phyloP scores from a whole-genome alignment of 2,797 vertebrate species.

The Cyclopterus lumpus region DNA sequence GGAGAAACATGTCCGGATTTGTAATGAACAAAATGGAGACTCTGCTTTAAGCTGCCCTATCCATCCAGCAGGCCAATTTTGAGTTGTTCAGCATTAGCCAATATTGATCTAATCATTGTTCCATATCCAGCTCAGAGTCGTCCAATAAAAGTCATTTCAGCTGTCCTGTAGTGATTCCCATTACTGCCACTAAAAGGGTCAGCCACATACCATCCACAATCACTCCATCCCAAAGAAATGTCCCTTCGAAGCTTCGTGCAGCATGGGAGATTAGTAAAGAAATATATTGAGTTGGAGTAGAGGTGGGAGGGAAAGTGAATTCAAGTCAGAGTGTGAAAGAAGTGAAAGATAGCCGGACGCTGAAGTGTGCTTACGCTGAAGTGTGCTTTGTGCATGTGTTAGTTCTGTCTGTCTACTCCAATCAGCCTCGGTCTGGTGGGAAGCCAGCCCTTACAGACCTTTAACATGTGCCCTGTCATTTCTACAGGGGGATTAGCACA shows the following conservation, averaged over 20 bases:
- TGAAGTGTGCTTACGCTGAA: constrained; percentile 43
- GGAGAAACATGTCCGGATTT: constrained; percentile 26
- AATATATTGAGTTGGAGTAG: background rate
- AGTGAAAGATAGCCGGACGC: constrained; percentile 30
- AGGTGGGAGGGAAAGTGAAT: background rate
- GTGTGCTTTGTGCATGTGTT: constrained; percentile 60
- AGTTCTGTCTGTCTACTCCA: constrained; percentile 63
- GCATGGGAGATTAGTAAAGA: constrained; percentile 5
- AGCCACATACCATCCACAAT: constrained; percentile 1
- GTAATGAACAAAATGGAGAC: constrained; percentile 25
- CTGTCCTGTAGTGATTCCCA: constrained; percentile 44
- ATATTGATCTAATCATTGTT: constrained; percentile 68
- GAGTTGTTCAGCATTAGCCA: constrained; percentile 45
- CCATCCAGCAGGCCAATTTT: constrained; percentile 21
- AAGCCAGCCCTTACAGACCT: constrained; percentile 57
- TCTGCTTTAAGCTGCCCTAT: constrained; percentile 16
- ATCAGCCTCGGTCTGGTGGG: constrained; percentile 56
- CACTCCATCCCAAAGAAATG: constrained; percentile 6
- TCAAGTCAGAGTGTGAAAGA: constrained; percentile 23
- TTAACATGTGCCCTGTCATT: constrained; percentile 66
- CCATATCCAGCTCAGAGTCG: constrained; percentile 45
- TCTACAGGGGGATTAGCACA: constrained; percentile 55
- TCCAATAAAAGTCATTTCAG: constrained; percentile 54
- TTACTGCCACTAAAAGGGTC: constrained; percentile 49
- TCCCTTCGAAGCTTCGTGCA: background rate